Evolutionary conservation across 2,888 invertebrate genomes (phyloP), one percentile per base, ranked within the genome.

Genomic region (Lordiphosa andalusiaca): DNA sequence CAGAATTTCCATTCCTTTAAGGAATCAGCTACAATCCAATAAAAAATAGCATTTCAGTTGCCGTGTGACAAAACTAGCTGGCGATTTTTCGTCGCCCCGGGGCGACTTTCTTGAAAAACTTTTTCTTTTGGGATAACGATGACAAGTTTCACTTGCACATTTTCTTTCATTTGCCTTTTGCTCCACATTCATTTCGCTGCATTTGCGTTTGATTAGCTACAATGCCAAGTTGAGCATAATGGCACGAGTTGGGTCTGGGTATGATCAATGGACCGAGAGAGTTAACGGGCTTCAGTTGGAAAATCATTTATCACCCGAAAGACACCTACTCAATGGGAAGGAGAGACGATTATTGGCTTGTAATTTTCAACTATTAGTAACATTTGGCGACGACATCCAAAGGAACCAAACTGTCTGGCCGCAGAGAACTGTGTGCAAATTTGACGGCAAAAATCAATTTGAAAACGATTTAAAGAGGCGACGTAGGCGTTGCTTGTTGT

Each of bases 371-470:
- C 81, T 81, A 81, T 81, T 81, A 81, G 83, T 82, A 80, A 82
- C 68, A 82, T 77, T 77, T 73, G 69, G 82, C 69, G 71, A 73
- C 78, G 81, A 80, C 83, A 80, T 72, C 81, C 62, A 5, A 21
- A 70, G 65, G 21, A 35, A 25, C 25, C 30, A 38, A 53, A 21
- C 6, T 35, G 35, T 3, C 19, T 13, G 30, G 41, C 30, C 37
- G 38, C 40, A 39, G 33, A 59, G 44, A 25, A 25, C 38, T 39
- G 30, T 78, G 75, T 71, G 81, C 84, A 82, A 84, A 84, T 81
- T 84, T 81, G 84, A 83, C 73, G 77, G 69, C 73, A 69, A 66
- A 81, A 84, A 81, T 81, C 81, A 81, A 81, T 81, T 84, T 82
- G 81, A 69, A 84, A 81, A 82, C 83, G 76, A 84, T 84, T 81